A percentile compares a stretch with the other conserved stretches of the same genome.
Conservation (phyloP, 2,797 vertebrate genomes). For the Holocentrus rufus region DNA sequence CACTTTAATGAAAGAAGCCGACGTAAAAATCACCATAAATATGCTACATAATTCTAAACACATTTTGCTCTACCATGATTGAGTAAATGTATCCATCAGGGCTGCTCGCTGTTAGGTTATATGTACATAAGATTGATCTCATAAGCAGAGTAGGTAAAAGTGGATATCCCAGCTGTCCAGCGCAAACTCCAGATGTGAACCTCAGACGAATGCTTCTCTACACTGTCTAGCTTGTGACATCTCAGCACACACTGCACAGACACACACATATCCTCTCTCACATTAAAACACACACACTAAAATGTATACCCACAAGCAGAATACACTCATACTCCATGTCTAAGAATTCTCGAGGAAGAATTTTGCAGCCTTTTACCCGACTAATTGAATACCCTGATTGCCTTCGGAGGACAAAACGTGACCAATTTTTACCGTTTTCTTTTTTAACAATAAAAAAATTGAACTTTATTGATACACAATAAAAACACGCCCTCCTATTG, state of each 20-base stretch:
- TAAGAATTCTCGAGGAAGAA: slow-evolving; percentile 53
- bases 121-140: slow-evolving; percentile 66
- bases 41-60: slow-evolving; percentile 78
- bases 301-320: slow-evolving; percentile 53
- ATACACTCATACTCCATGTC: slow-evolving; percentile 54
- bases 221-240: slow-evolving; percentile 56
- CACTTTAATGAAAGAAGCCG: slow-evolving; percentile 81
- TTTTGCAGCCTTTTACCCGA: slow-evolving; percentile 50
- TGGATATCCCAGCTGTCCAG: slow-evolving; percentile 65
- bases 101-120: slow-evolving; percentile 67
- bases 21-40: slow-evolving; percentile 79
- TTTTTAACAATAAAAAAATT: slow-evolving; percentile 51
- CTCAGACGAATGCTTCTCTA: slow-evolving; percentile 54
- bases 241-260: slow-evolving; percentile 22
- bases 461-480: slow-evolving; percentile 38
- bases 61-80: slow-evolving; percentile 72
- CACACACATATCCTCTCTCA: slow-evolving; percentile 19
- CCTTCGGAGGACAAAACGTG: slow-evolving; percentile 47
- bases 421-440: slow-evolving; percentile 37
- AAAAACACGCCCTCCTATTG: slow-evolving; percentile 48
- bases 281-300: slow-evolving; percentile 35
- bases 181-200: slow-evolving; percentile 59
- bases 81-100: slow-evolving; percentile 71
- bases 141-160: slow-evolving; percentile 63
- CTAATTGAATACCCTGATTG: slow-evolving; percentile 53